Evolutionary conservation across 2,797 vertebrate genomes (phyloP), one percentile per base, ranked within the genome.

Genomic region (Notamacropus eugenii): DNA sequence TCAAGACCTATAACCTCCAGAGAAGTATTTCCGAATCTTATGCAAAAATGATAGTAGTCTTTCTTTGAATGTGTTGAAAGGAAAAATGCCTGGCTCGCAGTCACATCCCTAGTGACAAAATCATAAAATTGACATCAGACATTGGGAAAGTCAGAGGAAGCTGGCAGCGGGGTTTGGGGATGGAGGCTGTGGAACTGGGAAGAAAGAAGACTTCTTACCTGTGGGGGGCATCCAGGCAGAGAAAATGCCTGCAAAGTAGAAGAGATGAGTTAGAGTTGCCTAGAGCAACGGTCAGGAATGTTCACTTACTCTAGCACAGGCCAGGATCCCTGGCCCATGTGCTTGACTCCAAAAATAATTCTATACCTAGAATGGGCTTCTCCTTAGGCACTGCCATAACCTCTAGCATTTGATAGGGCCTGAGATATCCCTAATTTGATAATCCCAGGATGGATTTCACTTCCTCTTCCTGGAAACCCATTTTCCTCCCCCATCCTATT

Each of bases 21-120:
- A 19, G 55, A 55, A 2, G 4, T 55, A 67, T 6, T 0, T 1
- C 4, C 0, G 5, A 67, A 67, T 67, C 0, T 5, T 0, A 12
- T 6, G 0, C n/a, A 40, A 10, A 82, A 82, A 46, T 8, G 0
- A 0, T 10, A 0, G 0, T 82, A 82, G n/a, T 0, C 3, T 0
- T 0, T 3, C 0, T 82, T 22, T 9, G 19, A 82, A 82, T 0
- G 8, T 3, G 24, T 24, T 2, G 1, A 3, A 22, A 40, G 16
- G 19, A 22, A 40, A 4, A 40, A 0, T 9, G n/a, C 46, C 46
- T 46, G 46, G 46, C 0, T 2, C 2, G 16, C 67, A 82, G n/a
- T 2, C 6, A 46, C n/a, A 46, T 0, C 3, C 0, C 67, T 82
- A 82, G 24, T 9, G 67, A 82, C 31, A 82, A 82, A 82, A 82